phyloP scores from a whole-genome alignment of 2,113 vertebrate genomes.

The Periophthalmus modestus region DNA sequence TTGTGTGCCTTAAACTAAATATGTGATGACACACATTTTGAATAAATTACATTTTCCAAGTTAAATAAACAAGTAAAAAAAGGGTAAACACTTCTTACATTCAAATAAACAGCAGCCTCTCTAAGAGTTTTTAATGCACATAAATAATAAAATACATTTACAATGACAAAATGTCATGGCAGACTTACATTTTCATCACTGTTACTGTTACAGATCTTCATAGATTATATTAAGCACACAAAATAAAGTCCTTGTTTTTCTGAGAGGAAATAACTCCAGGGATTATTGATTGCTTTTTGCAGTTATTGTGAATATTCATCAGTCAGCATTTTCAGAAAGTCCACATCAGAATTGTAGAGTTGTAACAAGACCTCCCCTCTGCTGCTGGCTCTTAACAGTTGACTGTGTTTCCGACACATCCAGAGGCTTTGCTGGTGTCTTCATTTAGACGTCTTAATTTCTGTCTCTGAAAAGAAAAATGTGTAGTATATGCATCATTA shows the following conservation, averaged over 20 bases:
- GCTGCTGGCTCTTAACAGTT: conserved; percentile 31
- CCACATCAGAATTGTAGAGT: conserved; percentile 37
- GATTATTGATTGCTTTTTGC: conserved; percentile 42
- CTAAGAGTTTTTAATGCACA: conserved; percentile 44
- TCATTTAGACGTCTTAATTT: conserved; percentile 19
- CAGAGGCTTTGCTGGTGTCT: conserved; percentile 58
- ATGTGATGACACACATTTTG: conserved; percentile 16
- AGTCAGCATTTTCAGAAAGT: conserved; percentile 43
- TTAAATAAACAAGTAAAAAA: conserved; percentile 46
- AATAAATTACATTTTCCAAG: conserved; percentile 40
- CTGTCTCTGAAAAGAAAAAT: conserved; percentile 12
- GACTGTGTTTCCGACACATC: conserved; percentile 30
- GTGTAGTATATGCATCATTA: conserved; percentile 15
- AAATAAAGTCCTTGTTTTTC: conserved; percentile 47
- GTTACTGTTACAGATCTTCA: conserved; percentile 53
- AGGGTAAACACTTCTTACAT: conserved; percentile 46
- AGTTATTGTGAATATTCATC: conserved; percentile 46
- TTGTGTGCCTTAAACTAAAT: background rate
- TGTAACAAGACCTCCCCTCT: conserved; percentile 46
- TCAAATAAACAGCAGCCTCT: conserved; percentile 46
- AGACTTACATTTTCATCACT: conserved; percentile 29
- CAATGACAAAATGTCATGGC: conserved; percentile 44
- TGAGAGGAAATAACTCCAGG: conserved; percentile 39
- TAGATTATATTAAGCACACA: conserved; percentile 48
- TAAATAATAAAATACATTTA: conserved; percentile 45